A percentile compares a stretch with the other conserved stretches of the same genome.
phyloP scores from a whole-genome alignment of 2,797 vertebrate genomes.

The Lacerta viridis region DNA sequence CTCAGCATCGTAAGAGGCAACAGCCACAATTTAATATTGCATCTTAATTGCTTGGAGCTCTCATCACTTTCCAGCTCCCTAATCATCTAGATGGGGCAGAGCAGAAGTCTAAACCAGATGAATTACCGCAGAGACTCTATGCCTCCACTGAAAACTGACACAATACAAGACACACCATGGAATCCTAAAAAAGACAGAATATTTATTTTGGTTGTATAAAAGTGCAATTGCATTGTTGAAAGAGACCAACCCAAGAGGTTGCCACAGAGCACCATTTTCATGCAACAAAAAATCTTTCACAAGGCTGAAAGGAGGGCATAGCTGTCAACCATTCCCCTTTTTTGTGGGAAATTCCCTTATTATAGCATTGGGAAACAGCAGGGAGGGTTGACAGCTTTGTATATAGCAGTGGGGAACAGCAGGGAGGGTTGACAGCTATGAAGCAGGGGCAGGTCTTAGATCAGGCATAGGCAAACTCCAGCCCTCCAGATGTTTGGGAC shows the following conservation, averaged over 20 bases:
- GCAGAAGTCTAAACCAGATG: not conserved
- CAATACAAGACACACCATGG: conserved; percentile 15
- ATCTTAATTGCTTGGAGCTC: too few species aligned
- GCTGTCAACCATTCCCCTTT: too few species aligned
- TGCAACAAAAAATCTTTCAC: conserved; percentile 60
- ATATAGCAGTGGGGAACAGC: too few species aligned
- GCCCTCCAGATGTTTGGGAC: too few species aligned
- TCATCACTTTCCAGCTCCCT: not conserved
- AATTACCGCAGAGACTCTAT: not conserved
- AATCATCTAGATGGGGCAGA: not conserved
- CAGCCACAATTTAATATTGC: not conserved
- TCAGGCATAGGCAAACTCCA: not conserved
- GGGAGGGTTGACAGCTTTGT: too few species aligned
- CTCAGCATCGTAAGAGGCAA: too few species aligned
- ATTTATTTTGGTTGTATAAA: conserved; percentile 80
- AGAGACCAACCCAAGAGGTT: conserved; percentile 74
- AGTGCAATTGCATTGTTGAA: conserved; percentile 79
- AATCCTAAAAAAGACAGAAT: conserved; percentile 77
- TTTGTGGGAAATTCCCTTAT: too few species aligned
- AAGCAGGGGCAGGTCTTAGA: conserved; percentile 59
- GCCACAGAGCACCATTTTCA: conserved; percentile 65
- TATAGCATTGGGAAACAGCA: too few species aligned
- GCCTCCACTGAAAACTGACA: not conserved
- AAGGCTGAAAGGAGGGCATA: conserved; percentile 50
- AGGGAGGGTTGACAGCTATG: too few species aligned